Evolutionary conservation across 2,888 invertebrate genomes (phyloP).

Genomic region (Griposia aprilina): DNA sequence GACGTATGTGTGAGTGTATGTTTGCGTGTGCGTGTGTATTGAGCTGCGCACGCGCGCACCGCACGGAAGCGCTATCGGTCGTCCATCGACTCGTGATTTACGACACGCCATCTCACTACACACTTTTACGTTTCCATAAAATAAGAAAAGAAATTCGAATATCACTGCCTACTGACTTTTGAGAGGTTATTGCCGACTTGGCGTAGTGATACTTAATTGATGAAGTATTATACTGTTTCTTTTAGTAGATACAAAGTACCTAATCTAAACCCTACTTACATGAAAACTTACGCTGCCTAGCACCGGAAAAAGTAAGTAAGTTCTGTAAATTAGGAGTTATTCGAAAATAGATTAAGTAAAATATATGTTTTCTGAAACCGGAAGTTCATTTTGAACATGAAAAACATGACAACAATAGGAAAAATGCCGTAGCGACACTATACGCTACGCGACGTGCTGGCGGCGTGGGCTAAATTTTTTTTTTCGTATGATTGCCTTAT

Average conservation of each 20-base stretch:
- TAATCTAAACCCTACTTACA: neutral
- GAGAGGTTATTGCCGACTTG: constrained; percentile 16
- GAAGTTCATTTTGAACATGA: neutral
- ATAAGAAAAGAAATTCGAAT: constrained; percentile 66
- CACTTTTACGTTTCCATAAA: constrained; percentile 74
- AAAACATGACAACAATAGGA: neutral
- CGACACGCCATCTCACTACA: constrained; percentile 80
- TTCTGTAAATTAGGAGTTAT: neutral
- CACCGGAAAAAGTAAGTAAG: neutral
- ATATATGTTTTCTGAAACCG: neutral
- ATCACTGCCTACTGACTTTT: constrained; percentile 53
- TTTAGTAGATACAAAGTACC: neutral
- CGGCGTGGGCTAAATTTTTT: too few relatives aligned
- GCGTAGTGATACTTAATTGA: neutral
- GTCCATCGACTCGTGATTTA: constrained; percentile 86
- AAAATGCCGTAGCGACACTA: neutral
- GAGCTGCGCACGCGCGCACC: constrained; percentile 67
- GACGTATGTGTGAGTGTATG: constrained; percentile 19
- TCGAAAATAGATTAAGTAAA: too few relatives aligned
- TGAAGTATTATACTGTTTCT: neutral
- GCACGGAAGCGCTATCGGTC: constrained; percentile 84
- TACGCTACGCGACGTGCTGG: neutral
- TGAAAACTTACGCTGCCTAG: neutral
- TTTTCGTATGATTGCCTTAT: too few relatives aligned
- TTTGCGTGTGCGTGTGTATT: constrained; percentile 22